phyloP scores from a whole-genome alignment of 2,113 vertebrate genomes.

The Pionites leucogaster region DNA sequence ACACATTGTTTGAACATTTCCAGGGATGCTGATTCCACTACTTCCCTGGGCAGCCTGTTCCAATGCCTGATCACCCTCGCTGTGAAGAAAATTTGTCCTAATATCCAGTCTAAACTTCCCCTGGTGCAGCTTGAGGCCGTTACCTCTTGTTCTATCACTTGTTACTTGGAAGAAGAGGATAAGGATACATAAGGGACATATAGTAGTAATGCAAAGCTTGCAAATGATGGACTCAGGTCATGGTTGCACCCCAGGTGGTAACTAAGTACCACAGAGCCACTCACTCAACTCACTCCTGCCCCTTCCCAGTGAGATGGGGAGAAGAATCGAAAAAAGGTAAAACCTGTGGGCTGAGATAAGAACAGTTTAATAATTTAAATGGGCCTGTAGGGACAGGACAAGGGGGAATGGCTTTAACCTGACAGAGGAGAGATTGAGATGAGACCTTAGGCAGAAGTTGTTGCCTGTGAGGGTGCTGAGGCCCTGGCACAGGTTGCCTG shows the following conservation, averaged over 20 bases:
- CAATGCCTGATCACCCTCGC: not conserved
- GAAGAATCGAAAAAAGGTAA: not conserved
- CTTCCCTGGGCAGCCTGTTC: not conserved
- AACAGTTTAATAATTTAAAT: not conserved
- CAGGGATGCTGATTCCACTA: not conserved
- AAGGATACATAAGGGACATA: not conserved
- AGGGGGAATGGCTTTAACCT: not conserved
- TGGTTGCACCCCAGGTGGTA: not conserved
- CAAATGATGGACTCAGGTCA: not conserved
- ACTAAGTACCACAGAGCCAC: not conserved
- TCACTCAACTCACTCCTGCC: not conserved
- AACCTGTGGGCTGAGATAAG: not conserved
- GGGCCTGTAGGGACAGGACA: not conserved
- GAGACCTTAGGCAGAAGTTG: accelerated
- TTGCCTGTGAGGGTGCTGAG: not conserved
- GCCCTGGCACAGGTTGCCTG: not conserved
- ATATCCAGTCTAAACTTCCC: not conserved
- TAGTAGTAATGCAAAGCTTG: not conserved
- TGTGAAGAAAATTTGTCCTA: not conserved
- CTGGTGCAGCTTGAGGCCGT: not conserved
- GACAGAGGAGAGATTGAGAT: not conserved
- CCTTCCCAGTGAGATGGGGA: not conserved
- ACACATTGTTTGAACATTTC: not conserved
- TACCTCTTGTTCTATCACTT: not conserved
- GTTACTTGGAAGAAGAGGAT: not conserved